Base-by-base conservation (phyloP, 2,888 invertebrate genomes). In the Rutpela maculata region DNA sequence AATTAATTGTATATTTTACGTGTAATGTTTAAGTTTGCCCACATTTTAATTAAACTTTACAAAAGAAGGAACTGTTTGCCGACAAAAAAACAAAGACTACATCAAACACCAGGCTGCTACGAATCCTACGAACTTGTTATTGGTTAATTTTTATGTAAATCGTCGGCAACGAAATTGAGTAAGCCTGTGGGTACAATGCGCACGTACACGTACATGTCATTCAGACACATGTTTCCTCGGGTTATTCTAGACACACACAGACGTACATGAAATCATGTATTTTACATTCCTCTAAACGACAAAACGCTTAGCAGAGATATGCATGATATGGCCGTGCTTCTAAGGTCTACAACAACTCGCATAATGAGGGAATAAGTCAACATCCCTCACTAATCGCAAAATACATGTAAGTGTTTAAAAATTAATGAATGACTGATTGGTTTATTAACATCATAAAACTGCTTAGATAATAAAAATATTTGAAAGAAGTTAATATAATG, bases 271-370 rank as follows among this genome's bases (percentile, higher is more conserved):
- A 70, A 43, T 18, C 62, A 68, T 76, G 76, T 76, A 7, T 71
- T 76, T 67, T 65, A 60, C 66, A 76, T 76, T 66, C 76, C 43
- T 50, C n/a, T 68, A 56, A 68, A 56, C 55, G 56, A 68, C 68
- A 35, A 68, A 56, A 50, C 56, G 56, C 22, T 56, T 19, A 68
- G 11, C 17, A 26, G 17, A 56, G 19, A 55, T 19, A 56, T 66
- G 66, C 19, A 65, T 43, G 50, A 12, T 59, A 59, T 66, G 18
- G 19, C 43, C 22, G 50, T 50, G 19, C 43, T 50, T 38, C 11
- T 35, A n/a, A 17, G 66, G 18, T 66, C 38, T 1, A 22, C 22
- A 19, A 15, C 43, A 50, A 18, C 43, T 66, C 50, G 50, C 43
- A 50, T 50, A 66, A 18, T 15, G 3, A 66, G 31, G 17, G 18